Evolutionary conservation across 2,888 invertebrate genomes (phyloP).

Genomic region (Pseudolycoriella hygida): DNA sequence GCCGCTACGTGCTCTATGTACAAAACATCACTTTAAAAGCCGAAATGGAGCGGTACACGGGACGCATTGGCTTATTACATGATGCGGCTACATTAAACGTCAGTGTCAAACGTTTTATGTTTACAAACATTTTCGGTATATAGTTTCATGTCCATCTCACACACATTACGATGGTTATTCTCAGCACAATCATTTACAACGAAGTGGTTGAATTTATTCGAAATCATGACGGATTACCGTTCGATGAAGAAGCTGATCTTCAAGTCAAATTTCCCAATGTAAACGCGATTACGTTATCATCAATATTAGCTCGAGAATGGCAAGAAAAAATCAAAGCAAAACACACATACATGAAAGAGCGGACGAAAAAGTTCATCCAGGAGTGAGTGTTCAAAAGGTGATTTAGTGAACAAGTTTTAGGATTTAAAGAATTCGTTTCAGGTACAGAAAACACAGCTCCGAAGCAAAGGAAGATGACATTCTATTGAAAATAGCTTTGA

Average conservation of each 20-base stretch:
- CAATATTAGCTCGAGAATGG: constrained; percentile 48
- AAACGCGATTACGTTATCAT: constrained; percentile 41
- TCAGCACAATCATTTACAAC: constrained; percentile 25
- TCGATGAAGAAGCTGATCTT: constrained; percentile 41
- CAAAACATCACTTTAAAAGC: no score
- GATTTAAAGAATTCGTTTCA: background rate
- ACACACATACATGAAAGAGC: constrained; percentile 40
- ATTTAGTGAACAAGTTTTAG: background rate
- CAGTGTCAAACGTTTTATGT: no score
- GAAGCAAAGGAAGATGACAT: constrained; percentile 10
- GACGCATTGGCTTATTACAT: no score
- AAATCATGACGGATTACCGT: constrained; percentile 35
- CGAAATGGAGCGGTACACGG: no score
- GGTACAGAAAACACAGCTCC: background rate
- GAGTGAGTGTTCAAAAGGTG: constrained; percentile 23
- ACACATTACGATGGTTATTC: constrained; percentile 10
- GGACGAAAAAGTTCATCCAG: constrained; percentile 33
- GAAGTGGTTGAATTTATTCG: constrained; percentile 37
- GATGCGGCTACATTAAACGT: no score
- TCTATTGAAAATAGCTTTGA: constrained; percentile 19
- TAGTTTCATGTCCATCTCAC: background rate
- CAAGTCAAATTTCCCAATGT: constrained; percentile 37
- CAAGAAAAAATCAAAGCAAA: constrained; percentile 44
- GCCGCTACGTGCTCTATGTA: no score
- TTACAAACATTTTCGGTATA: no score